These are phyloP conservation scores for Spongilla lacustris DNA, from an alignment of 37 sponge, comb jelly and placozoan genomes.

Conservation along the genomic window DNA sequence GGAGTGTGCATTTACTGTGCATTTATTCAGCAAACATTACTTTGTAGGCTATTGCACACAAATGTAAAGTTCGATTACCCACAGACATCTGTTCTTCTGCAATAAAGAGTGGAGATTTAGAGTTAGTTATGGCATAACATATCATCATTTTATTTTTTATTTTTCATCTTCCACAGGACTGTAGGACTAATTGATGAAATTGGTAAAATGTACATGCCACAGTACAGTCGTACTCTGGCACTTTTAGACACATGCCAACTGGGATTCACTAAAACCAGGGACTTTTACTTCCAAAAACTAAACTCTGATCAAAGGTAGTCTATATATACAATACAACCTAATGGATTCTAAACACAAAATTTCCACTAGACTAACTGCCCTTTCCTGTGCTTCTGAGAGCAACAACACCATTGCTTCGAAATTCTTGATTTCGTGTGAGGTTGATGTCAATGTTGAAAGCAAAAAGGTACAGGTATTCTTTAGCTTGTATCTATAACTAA, in stretches of 20 bases:
- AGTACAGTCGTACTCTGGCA: background rate
- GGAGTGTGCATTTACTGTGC: too few relatives aligned
- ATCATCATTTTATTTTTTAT: too few relatives aligned
- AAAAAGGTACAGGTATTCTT: too few relatives aligned
- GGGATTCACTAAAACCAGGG: background rate
- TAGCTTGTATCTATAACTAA: too few relatives aligned
- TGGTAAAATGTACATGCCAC: background rate
- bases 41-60: background rate
- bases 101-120: background rate
- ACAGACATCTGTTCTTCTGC: background rate
- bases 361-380: too few relatives aligned
- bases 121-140: background rate
- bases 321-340: too few relatives aligned
- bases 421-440: too few relatives aligned
- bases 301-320: background rate
- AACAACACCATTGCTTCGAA: too few relatives aligned
- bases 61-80: background rate
- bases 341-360: too few relatives aligned
- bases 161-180: background rate
- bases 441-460: too few relatives aligned
- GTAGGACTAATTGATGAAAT: background rate
- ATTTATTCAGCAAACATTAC: too few relatives aligned
- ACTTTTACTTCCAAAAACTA: background rate
- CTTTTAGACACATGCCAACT: background rate
- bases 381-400: too few relatives aligned